These are phyloP conservation scores for Chesias legatella DNA, from an alignment of 2,888 invertebrate genomes.

Conservation along the genomic window DNA sequence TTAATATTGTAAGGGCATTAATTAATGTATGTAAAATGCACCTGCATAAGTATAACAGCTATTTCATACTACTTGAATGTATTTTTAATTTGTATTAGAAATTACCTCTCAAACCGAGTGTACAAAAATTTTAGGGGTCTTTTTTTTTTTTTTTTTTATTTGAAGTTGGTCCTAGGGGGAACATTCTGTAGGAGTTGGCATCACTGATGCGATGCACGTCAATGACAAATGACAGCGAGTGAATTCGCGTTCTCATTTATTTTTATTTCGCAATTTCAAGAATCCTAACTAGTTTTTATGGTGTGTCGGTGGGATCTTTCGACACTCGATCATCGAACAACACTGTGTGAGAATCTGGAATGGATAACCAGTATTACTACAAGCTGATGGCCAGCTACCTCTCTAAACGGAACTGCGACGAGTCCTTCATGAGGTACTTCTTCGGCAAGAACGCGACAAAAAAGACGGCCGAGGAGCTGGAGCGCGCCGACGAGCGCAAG, in stretches of 20 bases:
- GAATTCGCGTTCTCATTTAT: constrained; percentile 63
- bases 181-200: no score
- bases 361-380: constrained; percentile 76
- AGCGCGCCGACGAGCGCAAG: constrained; percentile 71
- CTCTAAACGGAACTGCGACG: constrained; percentile 74
- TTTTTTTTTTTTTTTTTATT: no score
- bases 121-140: no score
- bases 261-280: constrained; percentile 72
- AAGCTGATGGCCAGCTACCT: constrained; percentile 74
- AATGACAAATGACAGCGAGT: constrained; percentile 56
- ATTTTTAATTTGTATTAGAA: no score
- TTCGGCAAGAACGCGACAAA: constrained; percentile 70
- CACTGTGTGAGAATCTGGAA: constrained; percentile 28
- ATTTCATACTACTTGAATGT: no score
- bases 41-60: no score
- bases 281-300: constrained; percentile 40
- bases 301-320: constrained; percentile 19
- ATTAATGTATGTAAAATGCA: no score
- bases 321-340: constrained; percentile 9
- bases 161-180: no score
- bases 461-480: constrained; percentile 69
- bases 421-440: constrained; percentile 75
- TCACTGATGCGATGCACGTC: constrained; percentile 6
- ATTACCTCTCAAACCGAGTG: no score
- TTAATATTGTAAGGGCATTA: no score